These are phyloP conservation scores for Eumeta japonica DNA, from an alignment of 1,140 invertebrate genomes.

Conservation along the genomic window DNA sequence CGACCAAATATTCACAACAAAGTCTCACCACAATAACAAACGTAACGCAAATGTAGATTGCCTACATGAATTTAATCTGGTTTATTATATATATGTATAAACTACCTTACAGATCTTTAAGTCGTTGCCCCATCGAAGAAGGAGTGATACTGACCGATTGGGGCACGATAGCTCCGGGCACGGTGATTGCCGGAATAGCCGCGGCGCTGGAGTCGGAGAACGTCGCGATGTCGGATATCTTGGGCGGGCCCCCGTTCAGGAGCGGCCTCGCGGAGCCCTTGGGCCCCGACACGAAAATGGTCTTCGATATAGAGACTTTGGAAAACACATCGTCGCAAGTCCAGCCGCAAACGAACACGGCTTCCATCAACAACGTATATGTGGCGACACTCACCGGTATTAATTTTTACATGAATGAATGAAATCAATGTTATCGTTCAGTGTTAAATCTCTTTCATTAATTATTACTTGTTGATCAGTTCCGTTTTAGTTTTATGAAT, in stretches of 20 bases:
- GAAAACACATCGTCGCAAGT: not conserved
- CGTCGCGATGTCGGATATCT: slow-evolving; percentile 41
- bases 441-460: too few species aligned
- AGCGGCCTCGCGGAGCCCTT: slow-evolving; percentile 35
- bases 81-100: too few species aligned
- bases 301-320: slow-evolving; percentile 21
- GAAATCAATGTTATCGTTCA: not conserved
- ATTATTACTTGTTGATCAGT: too few species aligned
- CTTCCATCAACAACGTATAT: slow-evolving; percentile 56
- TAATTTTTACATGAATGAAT: too few species aligned
- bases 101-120: slow-evolving; percentile 34
- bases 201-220: slow-evolving; percentile 60
- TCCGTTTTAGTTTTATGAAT: too few species aligned
- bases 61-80: too few species aligned
- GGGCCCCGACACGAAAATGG: slow-evolving; percentile 36
- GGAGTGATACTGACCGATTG: slow-evolving; percentile 61
- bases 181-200: slow-evolving; percentile 60
- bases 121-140: slow-evolving; percentile 61
- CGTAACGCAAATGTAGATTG: too few species aligned
- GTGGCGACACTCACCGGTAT: slow-evolving; percentile 62
- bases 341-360: too few species aligned
- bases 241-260: slow-evolving; percentile 33
- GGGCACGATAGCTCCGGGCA: slow-evolving; percentile 60
- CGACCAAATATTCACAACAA: too few species aligned
- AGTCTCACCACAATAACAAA: too few species aligned